These are phyloP conservation scores for Mus spretus DNA, from an alignment of 2,797 vertebrate genomes.

Conservation along the genomic window DNA sequence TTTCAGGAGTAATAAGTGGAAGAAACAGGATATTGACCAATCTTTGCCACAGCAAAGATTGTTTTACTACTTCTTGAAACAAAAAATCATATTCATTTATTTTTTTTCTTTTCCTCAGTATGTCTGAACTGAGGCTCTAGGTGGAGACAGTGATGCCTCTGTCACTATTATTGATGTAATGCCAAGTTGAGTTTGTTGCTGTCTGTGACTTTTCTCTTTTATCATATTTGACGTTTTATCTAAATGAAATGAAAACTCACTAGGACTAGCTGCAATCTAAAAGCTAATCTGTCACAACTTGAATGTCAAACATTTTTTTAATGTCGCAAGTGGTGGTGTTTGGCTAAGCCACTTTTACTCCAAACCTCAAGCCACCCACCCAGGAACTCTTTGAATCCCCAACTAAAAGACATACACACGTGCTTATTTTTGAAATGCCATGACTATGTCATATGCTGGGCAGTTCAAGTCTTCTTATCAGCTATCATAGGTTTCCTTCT, in stretches of 20 bases:
- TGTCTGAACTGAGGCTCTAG: not conserved
- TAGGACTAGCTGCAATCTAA: not conserved
- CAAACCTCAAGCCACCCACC: not conserved
- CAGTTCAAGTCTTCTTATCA: not conserved
- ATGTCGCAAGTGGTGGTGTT: not conserved
- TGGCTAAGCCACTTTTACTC: not conserved
- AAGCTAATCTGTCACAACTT: not conserved
- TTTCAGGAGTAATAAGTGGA: not conserved
- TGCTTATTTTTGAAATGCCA: not conserved
- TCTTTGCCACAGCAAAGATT: not conserved
- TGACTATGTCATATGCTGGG: not conserved
- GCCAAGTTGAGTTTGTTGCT: not conserved
- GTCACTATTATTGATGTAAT: not conserved
- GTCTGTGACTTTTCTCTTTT: slow-evolving; percentile 6
- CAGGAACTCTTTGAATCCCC: not conserved
- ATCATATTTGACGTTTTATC: not conserved
- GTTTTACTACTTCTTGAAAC: not conserved
- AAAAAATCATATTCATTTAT: not conserved
- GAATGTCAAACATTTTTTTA: not conserved
- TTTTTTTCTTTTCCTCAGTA: not conserved
- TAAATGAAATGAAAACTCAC: not conserved
- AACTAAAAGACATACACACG: not conserved
- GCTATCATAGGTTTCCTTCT: not conserved
- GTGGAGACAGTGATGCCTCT: not conserved
- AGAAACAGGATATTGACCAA: not conserved